Percentiles rank a stretch among this genome's conserved stretches.
Conservation (phyloP, 2,113 vertebrate genomes). For the Redunca redunca region DNA sequence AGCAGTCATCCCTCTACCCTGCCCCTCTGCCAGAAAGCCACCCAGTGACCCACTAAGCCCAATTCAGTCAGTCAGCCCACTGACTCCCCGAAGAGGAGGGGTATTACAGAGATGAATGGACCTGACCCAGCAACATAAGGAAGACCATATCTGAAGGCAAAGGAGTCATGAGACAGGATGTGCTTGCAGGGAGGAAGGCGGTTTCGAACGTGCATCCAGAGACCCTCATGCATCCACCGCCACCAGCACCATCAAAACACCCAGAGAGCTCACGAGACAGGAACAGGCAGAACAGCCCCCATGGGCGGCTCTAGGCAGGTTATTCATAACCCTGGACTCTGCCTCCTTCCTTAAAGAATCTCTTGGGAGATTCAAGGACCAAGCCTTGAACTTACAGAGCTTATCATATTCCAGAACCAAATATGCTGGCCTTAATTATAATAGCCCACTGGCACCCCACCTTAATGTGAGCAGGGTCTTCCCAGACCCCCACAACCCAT, state of each 20-base stretch:
- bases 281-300: neutral
- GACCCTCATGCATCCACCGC: neutral
- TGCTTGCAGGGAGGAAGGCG: neutral
- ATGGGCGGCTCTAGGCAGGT: neutral
- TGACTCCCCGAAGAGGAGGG: neutral
- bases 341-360: neutral
- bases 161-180: neutral
- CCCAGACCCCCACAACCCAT: neutral
- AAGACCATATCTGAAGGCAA: neutral
- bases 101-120: neutral
- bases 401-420: neutral
- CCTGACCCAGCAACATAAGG: neutral
- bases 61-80: neutral
- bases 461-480: neutral
- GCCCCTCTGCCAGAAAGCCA: neutral
- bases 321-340: neutral
- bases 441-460: neutral
- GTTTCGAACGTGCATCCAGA: neutral
- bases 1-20: neutral
- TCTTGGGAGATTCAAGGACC: neutral
- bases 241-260: neutral
- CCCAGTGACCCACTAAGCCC: neutral
- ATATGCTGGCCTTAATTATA: neutral
- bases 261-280: neutral
- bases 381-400: neutral